A percentile compares a stretch with the other conserved stretches of the same genome.
phyloP scores from a whole-genome alignment of 2,113 vertebrate genomes.

The Myocastor coypus region DNA sequence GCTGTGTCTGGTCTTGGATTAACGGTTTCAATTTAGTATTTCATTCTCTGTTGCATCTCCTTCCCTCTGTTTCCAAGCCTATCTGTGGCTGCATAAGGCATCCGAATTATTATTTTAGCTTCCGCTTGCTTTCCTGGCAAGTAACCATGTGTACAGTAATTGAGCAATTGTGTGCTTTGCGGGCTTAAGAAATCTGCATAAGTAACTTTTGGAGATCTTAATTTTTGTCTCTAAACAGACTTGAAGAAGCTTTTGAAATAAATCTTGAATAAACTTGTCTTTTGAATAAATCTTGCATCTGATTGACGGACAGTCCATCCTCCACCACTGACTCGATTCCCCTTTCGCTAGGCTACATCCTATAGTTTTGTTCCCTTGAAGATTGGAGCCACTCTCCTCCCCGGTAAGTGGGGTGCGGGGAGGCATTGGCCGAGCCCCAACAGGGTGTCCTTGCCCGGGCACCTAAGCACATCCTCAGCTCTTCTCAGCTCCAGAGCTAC shows the following conservation, averaged over 20 bases:
- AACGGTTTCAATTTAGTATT: neutral
- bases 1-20: neutral
- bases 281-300: slow-evolving; percentile 42
- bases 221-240: slow-evolving; percentile 62
- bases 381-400: neutral
- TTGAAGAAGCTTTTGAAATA: slow-evolving; percentile 53
- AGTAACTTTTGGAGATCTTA: slow-evolving; percentile 49
- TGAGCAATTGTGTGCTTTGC: slow-evolving; percentile 63
- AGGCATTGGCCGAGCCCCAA: accelerated
- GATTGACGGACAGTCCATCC: slow-evolving; percentile 14
- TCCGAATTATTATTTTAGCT: slow-evolving; percentile 3
- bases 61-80: neutral
- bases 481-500: neutral
- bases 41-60: neutral
- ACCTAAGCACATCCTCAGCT: accelerated
- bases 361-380: neutral
- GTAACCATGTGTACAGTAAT: slow-evolving; percentile 54
- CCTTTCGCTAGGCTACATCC: neutral
- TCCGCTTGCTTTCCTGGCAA: slow-evolving; percentile 59
- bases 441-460: accelerated
- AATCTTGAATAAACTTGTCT: no score
- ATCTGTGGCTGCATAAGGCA: neutral
- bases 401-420: accelerated
- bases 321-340: neutral
- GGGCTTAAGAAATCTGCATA: slow-evolving; percentile 59